Conservation (phyloP, 1,140 invertebrate genomes). For the Cyphomyrmex costatus region DNA sequence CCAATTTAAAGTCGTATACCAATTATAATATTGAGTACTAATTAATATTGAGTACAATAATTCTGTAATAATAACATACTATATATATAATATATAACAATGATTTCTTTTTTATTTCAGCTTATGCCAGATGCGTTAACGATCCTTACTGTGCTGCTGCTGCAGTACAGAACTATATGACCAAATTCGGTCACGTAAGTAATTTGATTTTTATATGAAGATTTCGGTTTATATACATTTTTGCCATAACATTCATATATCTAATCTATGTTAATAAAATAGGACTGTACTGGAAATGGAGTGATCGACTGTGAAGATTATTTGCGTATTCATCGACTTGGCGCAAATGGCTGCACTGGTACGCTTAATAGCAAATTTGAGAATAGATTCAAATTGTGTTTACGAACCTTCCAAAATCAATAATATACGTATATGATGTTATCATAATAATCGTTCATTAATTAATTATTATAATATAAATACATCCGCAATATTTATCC, state of each 20-base stretch:
- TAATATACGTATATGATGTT: background rate
- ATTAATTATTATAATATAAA: background rate
- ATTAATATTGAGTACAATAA: background rate
- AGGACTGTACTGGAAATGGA: conserved; percentile 94
- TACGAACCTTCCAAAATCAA: background rate
- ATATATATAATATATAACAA: background rate
- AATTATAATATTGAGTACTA: too few relatives aligned
- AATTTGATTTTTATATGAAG: background rate
- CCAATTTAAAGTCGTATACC: too few relatives aligned
- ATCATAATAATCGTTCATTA: background rate
- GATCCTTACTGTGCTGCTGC: conserved; percentile 92
- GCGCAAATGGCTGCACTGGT: conserved; percentile 91
- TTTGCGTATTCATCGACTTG: conserved; percentile 92
- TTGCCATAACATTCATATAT: background rate
- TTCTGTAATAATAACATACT: background rate
- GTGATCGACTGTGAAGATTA: conserved; percentile 93
- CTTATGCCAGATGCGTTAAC: conserved; percentile 88
- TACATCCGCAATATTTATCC: background rate
- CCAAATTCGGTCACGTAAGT: conserved; percentile 91
- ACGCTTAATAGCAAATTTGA: background rate
- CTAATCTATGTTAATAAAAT: conserved; percentile 45
- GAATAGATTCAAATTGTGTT: conserved; percentile 71
- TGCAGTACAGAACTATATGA: conserved; percentile 93
- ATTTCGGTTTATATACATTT: background rate
- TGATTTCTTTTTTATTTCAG: conserved; percentile 3